Evolutionary conservation across 2,113 vertebrate species (phyloP).

Genomic region (Urocynchramus pylzowi): DNA sequence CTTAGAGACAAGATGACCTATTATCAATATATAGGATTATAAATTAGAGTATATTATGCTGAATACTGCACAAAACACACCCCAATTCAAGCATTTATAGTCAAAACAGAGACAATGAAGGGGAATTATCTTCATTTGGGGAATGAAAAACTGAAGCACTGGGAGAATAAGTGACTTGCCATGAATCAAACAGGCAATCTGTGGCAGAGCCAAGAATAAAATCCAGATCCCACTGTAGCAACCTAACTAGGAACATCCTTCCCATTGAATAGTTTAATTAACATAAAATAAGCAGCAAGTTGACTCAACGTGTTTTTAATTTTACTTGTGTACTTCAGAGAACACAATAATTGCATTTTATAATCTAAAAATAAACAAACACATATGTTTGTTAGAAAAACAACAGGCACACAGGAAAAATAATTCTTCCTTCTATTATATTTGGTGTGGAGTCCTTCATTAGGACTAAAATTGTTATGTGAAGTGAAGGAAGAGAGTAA

Average conservation of each 20-base stretch:
- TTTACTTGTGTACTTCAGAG: constrained; percentile 37
- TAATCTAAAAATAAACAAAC: constrained; percentile 63
- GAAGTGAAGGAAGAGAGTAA: neutral
- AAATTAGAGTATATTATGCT: neutral
- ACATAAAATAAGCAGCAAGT: constrained; percentile 14
- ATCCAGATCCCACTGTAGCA: constrained; percentile 9
- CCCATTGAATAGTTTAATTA: constrained; percentile 52
- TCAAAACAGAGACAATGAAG: neutral
- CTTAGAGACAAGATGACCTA: neutral
- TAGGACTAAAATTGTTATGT: neutral
- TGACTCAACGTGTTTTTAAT: constrained; percentile 47
- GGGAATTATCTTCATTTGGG: neutral
- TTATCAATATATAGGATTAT: neutral
- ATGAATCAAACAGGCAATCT: neutral
- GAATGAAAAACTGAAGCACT: neutral
- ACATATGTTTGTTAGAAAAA: constrained; percentile 40
- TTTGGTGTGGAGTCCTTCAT: neutral
- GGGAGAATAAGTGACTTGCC: neutral
- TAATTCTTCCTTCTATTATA: neutral
- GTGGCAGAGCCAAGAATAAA: constrained; percentile 4
- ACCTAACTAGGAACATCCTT: constrained; percentile 45
- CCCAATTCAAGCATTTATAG: neutral
- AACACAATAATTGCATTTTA: constrained; percentile 24
- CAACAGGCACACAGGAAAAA: constrained; percentile 23
- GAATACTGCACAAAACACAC: neutral